Conservation (phyloP, 2,797 vertebrate genomes). For the Limnodromus scolopaceus region DNA sequence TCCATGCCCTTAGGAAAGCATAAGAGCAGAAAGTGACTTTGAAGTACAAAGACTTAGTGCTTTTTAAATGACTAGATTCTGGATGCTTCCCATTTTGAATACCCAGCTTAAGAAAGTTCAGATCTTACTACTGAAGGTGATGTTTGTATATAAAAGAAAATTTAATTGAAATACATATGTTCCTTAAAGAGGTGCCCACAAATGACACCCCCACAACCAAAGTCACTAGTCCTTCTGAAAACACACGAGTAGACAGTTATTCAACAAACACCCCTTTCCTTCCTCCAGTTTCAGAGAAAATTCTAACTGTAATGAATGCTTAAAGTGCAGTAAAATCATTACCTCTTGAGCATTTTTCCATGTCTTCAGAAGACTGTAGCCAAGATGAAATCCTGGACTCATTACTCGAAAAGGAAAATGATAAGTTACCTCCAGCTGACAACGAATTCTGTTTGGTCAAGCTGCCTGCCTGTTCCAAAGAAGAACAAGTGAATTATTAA, state of each 20-base stretch:
- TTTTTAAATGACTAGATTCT: not conserved
- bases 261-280: not conserved
- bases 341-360: slow-evolving; percentile 97
- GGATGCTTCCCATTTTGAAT: not conserved
- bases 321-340: not conserved
- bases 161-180: not conserved
- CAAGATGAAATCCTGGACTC: slow-evolving; percentile 90
- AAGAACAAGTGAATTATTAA: slow-evolving; percentile 21
- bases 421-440: slow-evolving; percentile 80
- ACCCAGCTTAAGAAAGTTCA: not conserved
- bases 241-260: not conserved
- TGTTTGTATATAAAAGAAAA: not conserved
- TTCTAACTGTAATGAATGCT: not conserved
- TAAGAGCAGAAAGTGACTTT: not conserved
- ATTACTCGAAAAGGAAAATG: slow-evolving; percentile 82
- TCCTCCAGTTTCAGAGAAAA: not conserved
- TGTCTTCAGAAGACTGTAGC: slow-evolving; percentile 93
- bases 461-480: slow-evolving; percentile 79
- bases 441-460: slow-evolving; percentile 88
- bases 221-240: not conserved
- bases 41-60: not conserved
- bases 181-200: not conserved
- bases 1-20: not conserved
- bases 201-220: not conserved
- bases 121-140: not conserved